A percentile compares a stretch with the other conserved stretches of the same genome.
Evolutionary conservation across 2,888 invertebrate species (phyloP).

Genomic region (Aphidius colemani): DNA sequence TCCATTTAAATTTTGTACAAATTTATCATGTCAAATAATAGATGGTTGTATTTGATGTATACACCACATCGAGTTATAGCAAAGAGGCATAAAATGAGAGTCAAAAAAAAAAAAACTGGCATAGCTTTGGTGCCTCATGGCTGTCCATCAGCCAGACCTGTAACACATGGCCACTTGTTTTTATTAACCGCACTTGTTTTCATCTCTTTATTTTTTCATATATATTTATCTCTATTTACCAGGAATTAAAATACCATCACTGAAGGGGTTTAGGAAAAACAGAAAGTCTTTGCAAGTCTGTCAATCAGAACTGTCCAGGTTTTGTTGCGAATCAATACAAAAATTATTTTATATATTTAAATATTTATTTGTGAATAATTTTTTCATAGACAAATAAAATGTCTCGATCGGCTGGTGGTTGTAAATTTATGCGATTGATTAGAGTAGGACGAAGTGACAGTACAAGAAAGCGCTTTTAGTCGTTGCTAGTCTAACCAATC

Average conservation of each 20-base stretch:
- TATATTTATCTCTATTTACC: constrained; percentile 35
- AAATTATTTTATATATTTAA: too few species aligned
- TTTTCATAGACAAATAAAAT: not conserved
- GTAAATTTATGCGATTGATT: constrained; percentile 61
- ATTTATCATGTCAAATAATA: not conserved
- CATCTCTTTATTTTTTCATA: constrained; percentile 10
- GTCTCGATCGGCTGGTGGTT: constrained; percentile 43
- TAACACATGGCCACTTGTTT: constrained; percentile 30
- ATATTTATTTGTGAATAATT: too few species aligned
- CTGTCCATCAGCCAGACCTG: constrained; percentile 46
- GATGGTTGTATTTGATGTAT: constrained; percentile 20
- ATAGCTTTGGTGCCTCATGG: constrained; percentile 52
- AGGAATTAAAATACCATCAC: constrained; percentile 41
- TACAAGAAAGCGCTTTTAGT: constrained; percentile 62
- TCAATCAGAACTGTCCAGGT: constrained; percentile 54
- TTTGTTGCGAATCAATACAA: constrained; percentile 47
- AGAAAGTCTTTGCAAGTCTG: constrained; percentile 53
- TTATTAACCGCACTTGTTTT: constrained; percentile 16
- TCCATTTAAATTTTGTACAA: too few species aligned
- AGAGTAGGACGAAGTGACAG: constrained; percentile 58
- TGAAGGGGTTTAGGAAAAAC: constrained; percentile 53
- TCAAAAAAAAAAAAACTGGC: constrained; percentile 51
- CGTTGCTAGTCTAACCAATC: constrained; percentile 51
- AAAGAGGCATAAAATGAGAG: constrained; percentile 42
- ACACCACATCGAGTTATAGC: constrained; percentile 12